Evolutionary conservation across 2,797 vertebrate genomes (phyloP), one percentile per base, ranked within the genome.

Genomic region (Urocyon cinereoargenteus): DNA sequence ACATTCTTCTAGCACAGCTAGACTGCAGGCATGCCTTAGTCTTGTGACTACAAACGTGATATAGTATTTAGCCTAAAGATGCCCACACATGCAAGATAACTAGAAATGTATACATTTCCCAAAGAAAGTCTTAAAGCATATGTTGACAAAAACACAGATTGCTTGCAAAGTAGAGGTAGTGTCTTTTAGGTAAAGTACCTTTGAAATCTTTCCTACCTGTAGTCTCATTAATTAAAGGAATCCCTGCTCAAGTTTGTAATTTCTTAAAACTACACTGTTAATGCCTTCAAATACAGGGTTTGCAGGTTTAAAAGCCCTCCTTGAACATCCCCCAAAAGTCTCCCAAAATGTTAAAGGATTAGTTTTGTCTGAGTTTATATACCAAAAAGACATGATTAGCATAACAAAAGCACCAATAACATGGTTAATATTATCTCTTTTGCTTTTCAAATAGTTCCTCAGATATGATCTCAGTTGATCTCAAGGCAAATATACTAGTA

Each of bases 11-110:
- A 26, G 51, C 26, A 16, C 79, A n/a, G 13, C 2, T 15, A 5
- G 53, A 22, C 11, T 0, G 6, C 1, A 55, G 36, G 19, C 2
- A 10, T 49, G 45, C 2, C 5, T 78, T 57, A 5, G 1, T 62
- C 21, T 21, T 14, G 5, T 1, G 59, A 18, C 16, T 18, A 4
- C 45, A 77, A 57, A 31, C 14, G 0, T 5, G 21, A 9, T 34
- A 1, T 8, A n/a, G 2, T n/a, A 55, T 28, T 13, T 90, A 68
- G 21, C 40, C 21, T 36, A 61, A 31, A 61, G 18, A 40, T 16
- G 0, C 28, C n/a, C 45, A 24, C 34, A 62, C 7, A 19, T 21
- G n/a, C 11, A 53, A 64, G 28, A 6, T 4, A 2, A 68, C 18
- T 26, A 55, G 16, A 75, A 86, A 70, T 21, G 6, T 7, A 66